A percentile compares a stretch with the other conserved stretches of the same genome.
Conservation (phyloP, 2,888 invertebrate species). For the Perizoma flavofasciatum region DNA sequence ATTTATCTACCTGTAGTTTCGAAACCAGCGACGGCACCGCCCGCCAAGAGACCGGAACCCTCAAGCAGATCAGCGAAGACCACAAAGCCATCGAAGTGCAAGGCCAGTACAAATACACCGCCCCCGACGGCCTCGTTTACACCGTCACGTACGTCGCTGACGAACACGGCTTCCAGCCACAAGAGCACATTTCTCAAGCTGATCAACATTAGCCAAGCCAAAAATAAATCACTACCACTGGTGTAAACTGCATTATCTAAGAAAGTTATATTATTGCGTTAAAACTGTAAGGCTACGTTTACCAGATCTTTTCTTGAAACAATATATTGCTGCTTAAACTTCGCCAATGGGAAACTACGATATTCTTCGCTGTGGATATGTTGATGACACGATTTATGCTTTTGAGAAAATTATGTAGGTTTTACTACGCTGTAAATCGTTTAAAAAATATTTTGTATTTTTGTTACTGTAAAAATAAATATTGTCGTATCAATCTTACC, state of each 20-base stretch:
- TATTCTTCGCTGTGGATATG: constrained; percentile 35
- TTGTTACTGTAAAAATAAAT: constrained; percentile 29
- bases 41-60: constrained; percentile 78
- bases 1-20: constrained; percentile 51
- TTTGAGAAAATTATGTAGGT: constrained; percentile 54
- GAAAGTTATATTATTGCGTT: no score
- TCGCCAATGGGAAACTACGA: constrained; percentile 26
- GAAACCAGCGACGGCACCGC: constrained; percentile 81
- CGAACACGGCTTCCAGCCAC: constrained; percentile 84
- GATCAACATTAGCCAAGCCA: constrained; percentile 26
- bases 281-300: no score
- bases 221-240: constrained; percentile 20
- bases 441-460: constrained; percentile 38
- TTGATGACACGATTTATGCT: constrained; percentile 33
- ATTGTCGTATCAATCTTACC: constrained; percentile 23
- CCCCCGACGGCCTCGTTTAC: constrained; percentile 81
- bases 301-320: not conserved
- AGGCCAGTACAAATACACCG: constrained; percentile 81
- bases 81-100: constrained; percentile 78
- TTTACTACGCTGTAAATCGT: constrained; percentile 54
- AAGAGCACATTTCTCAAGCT: constrained; percentile 60
- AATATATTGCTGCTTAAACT: not conserved
- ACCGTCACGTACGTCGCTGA: constrained; percentile 81
- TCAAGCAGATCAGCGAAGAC: constrained; percentile 79
- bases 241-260: no score